Evolutionary conservation across 2,113 vertebrate genomes (phyloP).

Genomic region (Centrocercus urophasianus): DNA sequence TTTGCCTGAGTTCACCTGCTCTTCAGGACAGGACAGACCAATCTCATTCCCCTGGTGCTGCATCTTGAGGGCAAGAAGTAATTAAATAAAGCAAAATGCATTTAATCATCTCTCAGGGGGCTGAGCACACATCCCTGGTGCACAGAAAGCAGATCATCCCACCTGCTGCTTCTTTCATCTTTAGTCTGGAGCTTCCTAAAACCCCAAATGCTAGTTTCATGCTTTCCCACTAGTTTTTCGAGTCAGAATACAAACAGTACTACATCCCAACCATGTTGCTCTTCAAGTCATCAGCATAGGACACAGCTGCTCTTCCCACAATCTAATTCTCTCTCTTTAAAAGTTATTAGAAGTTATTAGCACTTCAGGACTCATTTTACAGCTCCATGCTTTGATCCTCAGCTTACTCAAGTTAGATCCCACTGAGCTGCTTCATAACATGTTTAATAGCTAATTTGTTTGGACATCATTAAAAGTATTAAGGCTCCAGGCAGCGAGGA

Average conservation of each 20-base stretch:
- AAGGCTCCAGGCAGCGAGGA: neutral
- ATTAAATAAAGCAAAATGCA: neutral
- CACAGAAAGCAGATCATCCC: neutral
- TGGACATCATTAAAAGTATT: neutral
- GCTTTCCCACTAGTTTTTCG: neutral
- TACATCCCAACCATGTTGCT: neutral
- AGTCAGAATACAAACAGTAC: neutral
- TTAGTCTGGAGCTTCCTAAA: neutral
- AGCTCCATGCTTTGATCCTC: neutral
- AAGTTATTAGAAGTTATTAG: neutral
- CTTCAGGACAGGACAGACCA: neutral
- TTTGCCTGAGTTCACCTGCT: neutral
- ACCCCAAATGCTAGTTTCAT: neutral
- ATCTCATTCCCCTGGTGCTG: neutral
- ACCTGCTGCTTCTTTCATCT: neutral
- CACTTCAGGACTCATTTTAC: neutral
- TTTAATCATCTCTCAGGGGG: neutral
- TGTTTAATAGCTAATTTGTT: neutral
- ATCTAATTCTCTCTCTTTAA: neutral
- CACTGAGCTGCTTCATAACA: neutral
- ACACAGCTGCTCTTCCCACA: neutral
- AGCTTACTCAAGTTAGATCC: neutral
- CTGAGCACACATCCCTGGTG: rapidly evolving
- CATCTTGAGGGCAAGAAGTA: neutral
- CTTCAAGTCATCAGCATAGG: neutral